Percentiles rank a stretch among this genome's conserved stretches.
Conservation (phyloP, 2,888 invertebrate genomes). For the Chloroclystis v-ata region DNA sequence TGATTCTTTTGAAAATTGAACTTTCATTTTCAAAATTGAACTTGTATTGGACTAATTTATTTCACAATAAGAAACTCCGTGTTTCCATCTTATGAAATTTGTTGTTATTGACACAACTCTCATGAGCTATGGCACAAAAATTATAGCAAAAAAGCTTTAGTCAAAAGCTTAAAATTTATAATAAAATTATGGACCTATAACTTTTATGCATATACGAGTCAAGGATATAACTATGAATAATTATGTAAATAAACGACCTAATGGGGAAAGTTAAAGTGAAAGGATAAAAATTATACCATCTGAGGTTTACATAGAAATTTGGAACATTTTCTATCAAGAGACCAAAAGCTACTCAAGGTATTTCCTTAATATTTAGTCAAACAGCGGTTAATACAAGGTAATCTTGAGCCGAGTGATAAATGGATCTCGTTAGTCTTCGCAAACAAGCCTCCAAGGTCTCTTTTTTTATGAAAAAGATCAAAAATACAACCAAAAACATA, state of each 20-base stretch:
- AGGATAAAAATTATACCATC: constrained; percentile 5
- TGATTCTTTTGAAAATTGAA: no score
- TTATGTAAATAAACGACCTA: background rate
- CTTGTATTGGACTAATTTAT: no score
- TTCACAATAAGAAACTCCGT: no score
- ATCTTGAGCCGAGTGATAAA: constrained; percentile 40
- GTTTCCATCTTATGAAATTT: no score
- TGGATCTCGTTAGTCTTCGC: constrained; percentile 28
- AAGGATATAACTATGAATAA: background rate
- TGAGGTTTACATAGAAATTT: background rate
- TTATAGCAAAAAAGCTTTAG: no score
- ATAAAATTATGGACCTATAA: no score
- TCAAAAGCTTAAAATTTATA: no score
- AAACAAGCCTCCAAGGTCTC: constrained; percentile 40
- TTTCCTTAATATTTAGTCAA: constrained; percentile 23
- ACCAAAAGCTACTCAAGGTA: constrained; percentile 6
- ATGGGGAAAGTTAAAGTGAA: constrained; percentile 9
- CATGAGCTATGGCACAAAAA: no score
- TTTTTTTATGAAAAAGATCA: constrained; percentile 16
- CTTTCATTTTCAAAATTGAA: no score
- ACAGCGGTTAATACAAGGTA: constrained; percentile 23
- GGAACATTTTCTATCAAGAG: background rate
- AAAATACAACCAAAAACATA: constrained; percentile 27
- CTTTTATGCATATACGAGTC: no score
- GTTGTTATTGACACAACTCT: no score